phyloP scores from a whole-genome alignment of 2,888 invertebrate genomes.

The Tenthredo mesomela region DNA sequence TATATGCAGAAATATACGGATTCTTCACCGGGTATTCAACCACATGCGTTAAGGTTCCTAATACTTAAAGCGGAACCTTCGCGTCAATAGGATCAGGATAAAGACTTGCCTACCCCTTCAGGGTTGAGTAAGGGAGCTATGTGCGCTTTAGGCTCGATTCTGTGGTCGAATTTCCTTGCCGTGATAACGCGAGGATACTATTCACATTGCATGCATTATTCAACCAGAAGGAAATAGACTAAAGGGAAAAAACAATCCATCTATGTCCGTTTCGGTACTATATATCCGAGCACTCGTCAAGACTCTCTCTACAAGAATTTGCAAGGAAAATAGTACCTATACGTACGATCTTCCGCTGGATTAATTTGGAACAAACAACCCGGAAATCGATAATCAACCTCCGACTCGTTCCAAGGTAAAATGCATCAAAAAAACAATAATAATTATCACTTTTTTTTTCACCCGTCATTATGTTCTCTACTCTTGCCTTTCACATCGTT shows the following conservation, averaged over 20 bases:
- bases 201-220: conserved; percentile 48
- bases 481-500: not conserved
- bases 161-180: not conserved
- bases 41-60: not conserved
- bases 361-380: not conserved
- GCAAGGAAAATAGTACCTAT: not conserved
- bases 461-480: not conserved
- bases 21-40: not conserved
- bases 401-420: not conserved
- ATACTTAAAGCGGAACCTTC: conserved; percentile 9
- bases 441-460: no score
- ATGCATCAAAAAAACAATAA: not conserved
- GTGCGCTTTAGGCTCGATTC: conserved; percentile 10
- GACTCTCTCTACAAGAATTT: not conserved
- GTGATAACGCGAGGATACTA: conserved; percentile 39
- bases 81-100: conserved; percentile 26
- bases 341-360: not conserved
- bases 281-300: not conserved
- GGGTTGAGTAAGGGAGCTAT: not conserved
- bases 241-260: conserved; percentile 39
- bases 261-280: conserved; percentile 28
- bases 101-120: conserved; percentile 13
- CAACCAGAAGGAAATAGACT: not conserved
- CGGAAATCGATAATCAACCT: not conserved
- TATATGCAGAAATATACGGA: conserved; percentile 19